Evolutionary conservation across 2,113 vertebrate species (phyloP).

Genomic region (Seriola quinqueradiata): DNA sequence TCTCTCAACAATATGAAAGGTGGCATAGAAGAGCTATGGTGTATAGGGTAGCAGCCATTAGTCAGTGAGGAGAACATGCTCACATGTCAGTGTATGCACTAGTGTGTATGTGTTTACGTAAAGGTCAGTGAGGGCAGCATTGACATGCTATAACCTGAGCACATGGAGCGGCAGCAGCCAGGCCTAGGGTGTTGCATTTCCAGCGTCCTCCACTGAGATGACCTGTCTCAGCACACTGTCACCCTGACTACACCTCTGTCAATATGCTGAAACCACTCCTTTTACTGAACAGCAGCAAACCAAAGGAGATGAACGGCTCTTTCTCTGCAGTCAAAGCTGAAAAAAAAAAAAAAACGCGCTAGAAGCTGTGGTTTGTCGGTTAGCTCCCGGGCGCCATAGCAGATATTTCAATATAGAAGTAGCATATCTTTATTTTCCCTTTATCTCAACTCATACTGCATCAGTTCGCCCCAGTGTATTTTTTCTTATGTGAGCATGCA

Average conservation of each 20-base stretch:
- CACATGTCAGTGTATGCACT: conserved; percentile 20
- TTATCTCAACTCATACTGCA: not conserved
- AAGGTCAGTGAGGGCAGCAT: conserved; percentile 74
- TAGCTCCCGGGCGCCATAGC: conserved; percentile 5
- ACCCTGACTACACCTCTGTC: conserved; percentile 74
- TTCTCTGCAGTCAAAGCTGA: conserved; percentile 49
- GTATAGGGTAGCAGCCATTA: not conserved
- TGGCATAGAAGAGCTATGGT: not conserved
- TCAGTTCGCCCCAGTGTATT: not conserved
- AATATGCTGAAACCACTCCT: conserved; percentile 74
- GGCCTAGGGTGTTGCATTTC: conserved; percentile 73
- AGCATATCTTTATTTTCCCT: not conserved
- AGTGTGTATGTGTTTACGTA: conserved; percentile 36
- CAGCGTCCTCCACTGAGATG: conserved; percentile 54
- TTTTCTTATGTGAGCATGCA: not conserved
- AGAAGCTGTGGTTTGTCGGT: conserved; percentile 25
- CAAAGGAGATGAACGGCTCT: conserved; percentile 29
- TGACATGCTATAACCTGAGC: conserved; percentile 67
- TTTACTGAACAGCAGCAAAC: conserved; percentile 48
- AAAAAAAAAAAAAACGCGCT: conserved; percentile 27
- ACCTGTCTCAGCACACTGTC: conserved; percentile 76
- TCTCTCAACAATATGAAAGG: conserved; percentile 16
- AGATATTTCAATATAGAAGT: conserved; percentile 23
- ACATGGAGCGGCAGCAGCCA: conserved; percentile 47
- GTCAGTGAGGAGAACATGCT: conserved; percentile 11